Evolutionary conservation across 2,113 vertebrate species (phyloP), one percentile per base, ranked within the genome.

Genomic region (Microtus montanus): DNA sequence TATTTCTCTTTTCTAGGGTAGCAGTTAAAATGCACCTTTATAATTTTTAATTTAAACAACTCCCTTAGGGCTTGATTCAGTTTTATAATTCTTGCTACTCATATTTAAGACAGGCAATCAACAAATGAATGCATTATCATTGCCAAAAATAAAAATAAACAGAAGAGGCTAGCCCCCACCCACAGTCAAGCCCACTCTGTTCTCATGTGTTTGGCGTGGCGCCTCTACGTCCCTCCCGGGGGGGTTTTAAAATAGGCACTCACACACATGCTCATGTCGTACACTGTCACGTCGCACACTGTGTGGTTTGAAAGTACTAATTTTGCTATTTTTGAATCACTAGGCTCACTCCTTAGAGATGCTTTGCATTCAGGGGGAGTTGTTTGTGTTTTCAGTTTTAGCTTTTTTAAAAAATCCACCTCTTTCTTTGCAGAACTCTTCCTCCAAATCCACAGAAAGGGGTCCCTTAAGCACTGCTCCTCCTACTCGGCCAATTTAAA

Each of bases 321-420:
- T 95, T 92, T 93, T 85, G 7, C 41, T 96, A 58, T 86, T 90
- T 96, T 96, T 88, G 44, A 54, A 61, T 74, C 75, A 75, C 8
- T 77, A 68, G 58, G 15, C 83, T 93, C 87, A 90, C 5, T 61
- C 1, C 5, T 90, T 77, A 91, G 89, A 80, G 74, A 66, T 58
- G 7, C 70, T 84, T 89, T 87, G 6, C 49, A 58, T 91, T 87
- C 19, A 26, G 68, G 13, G n/a, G 26, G 35, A 58, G 52, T 33
- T 73, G 49, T 88, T 74, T 73, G 30, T 41, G 63, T 75, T 70
- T 93, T 58, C 41, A 13, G 41, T 38, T n/a, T 58, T 80, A 28
- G n/a, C 13, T 84, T 17, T n/a, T 26, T 88, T 54, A 4, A 7
- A 11, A 5, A 68, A 47, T 14, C 14, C 20, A 17, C 49, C 54